Conservation (phyloP, 2,797 vertebrate genomes). For the Champsocephalus gunnari region DNA sequence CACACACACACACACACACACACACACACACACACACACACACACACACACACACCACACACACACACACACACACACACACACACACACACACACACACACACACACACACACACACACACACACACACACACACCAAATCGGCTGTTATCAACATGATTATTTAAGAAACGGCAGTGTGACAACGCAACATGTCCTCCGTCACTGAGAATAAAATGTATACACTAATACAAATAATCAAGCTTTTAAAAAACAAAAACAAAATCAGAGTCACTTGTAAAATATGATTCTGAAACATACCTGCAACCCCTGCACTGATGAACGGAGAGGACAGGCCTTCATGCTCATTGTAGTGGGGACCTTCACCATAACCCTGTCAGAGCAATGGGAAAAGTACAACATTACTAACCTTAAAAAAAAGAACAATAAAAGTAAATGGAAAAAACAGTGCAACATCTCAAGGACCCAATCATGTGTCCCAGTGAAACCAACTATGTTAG, state of each 20-base stretch:
- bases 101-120: no score
- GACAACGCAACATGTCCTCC: constrained; percentile 19
- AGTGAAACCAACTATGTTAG: no score
- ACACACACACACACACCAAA: neutral
- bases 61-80: no score
- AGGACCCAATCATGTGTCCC: no score
- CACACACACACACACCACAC: no score
- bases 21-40: no score
- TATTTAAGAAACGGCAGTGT: constrained; percentile 25
- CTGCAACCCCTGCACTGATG: constrained; percentile 92
- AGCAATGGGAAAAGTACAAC: constrained; percentile 28
- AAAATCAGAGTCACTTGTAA: neutral
- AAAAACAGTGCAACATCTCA: no score
- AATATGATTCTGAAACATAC: constrained; percentile 71
- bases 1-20: no score
- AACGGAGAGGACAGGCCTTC: constrained; percentile 92
- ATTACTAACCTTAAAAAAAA: constrained; percentile 6
- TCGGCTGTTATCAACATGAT: constrained; percentile 31
- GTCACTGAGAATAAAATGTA: neutral
- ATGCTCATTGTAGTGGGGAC: constrained; percentile 91
- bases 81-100: no score
- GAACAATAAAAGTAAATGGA: neutral
- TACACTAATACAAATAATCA: neutral
- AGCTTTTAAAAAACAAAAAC: neutral
- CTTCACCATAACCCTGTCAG: constrained; percentile 90